Evolutionary conservation across 2,113 vertebrate species (phyloP).

Genomic region (Bagarius yarrelli): DNA sequence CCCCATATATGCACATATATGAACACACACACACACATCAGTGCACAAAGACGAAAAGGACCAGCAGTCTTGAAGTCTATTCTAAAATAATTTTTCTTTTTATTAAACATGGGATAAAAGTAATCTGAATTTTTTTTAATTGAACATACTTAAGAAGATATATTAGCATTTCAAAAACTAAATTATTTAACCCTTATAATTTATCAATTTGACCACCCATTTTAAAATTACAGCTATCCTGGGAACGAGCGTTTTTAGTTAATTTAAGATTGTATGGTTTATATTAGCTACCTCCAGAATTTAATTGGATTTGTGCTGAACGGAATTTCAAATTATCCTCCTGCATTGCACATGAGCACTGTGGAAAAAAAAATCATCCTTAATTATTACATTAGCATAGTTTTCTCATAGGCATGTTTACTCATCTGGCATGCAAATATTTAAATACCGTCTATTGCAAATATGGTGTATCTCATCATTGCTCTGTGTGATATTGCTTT

Average conservation of each 20-base stretch:
- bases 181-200: conserved; percentile 28
- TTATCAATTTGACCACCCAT: conserved; percentile 21
- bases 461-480: conserved; percentile 61
- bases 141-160: conserved; percentile 23
- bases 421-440: conserved; percentile 32
- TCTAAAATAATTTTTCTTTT: conserved; percentile 19
- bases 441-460: conserved; percentile 53
- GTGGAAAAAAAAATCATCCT: conserved; percentile 9
- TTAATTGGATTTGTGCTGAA: conserved; percentile 2
- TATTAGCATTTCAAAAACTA: conserved; percentile 24
- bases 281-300: conserved; percentile 14
- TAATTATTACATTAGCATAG: conserved; percentile 38
- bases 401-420: conserved; percentile 20
- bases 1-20: background rate
- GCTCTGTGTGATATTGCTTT: conserved; percentile 58
- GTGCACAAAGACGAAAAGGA: background rate
- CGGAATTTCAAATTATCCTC: conserved; percentile 14
- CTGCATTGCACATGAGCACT: background rate
- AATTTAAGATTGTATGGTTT: conserved; percentile 25
- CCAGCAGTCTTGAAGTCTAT: background rate
- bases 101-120: conserved; percentile 16
- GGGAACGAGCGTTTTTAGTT: background rate
- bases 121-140: conserved; percentile 11
- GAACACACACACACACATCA: conserved; percentile 3
- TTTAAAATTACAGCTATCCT: conserved; percentile 18